Base-by-base conservation (phyloP, 2,797 vertebrate species). In the Monodelphis domestica region DNA sequence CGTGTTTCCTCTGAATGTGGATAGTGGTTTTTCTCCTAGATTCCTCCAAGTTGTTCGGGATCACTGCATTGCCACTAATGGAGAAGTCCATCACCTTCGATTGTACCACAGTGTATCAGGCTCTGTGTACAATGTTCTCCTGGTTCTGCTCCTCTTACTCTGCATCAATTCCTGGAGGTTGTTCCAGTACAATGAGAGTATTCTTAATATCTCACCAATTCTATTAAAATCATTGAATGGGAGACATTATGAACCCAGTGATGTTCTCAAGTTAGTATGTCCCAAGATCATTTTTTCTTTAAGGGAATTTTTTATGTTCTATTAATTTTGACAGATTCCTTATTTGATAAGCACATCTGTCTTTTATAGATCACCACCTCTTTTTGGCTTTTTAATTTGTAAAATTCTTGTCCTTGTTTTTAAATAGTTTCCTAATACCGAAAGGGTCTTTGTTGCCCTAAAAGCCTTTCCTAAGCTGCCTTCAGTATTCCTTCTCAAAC, bases 261-360 rank as follows among this genome's bases (percentile, higher is more conserved):
- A 24, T 70, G 2, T 54, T 88, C 33, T 52, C 57, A 94, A 45
- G 50, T 53, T 89, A 87, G 38, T 29, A 54, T 88, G 52, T 4
- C 26, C 59, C 17, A 17, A 0, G 38, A 55, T 28, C 26, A 12
- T 51, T 21, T 93, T 95, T 92, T n/a, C 70, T 30, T n/a, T 53
- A 54, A 91, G 28, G 52, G 90, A 33, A 38, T 90, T 29, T 11
- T 94, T 53, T 26, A 9, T 89, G 53, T 11, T 91, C 95, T 90
- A 87, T 95, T 54, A n/a, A 93, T 91, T 54, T 89, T 92, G n/a
- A 93, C 90, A 91, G 38, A 89, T 56, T 87, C 51, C 45, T 87
- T 24, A 11, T 92, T 21, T 28, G 89, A 30, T 90, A 45, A n/a
- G 24, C 9, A 5, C 38, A 4, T 88, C 52, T 50, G 57, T 14